Conservation (phyloP, 2,113 vertebrate species). For the Leptobrachium leishanense region DNA sequence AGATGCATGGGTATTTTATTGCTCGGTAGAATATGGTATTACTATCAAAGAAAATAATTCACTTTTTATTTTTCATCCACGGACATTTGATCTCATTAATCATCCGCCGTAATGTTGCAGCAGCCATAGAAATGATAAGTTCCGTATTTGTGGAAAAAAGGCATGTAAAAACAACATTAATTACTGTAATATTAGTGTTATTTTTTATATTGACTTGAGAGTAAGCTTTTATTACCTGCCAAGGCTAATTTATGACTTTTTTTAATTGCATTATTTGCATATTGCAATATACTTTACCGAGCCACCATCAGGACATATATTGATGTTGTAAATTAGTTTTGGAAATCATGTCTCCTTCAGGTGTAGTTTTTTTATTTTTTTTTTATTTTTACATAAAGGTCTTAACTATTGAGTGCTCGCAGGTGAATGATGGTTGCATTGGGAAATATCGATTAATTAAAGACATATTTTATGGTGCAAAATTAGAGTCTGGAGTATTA, state of each 20-base stretch:
- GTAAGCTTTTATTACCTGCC: slow-evolving; percentile 29
- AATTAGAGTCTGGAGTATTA: no score
- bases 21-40: neutral
- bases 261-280: slow-evolving; percentile 42
- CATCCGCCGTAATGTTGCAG: neutral
- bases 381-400: neutral
- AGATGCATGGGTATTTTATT: neutral
- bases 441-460: no score
- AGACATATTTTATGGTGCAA: no score
- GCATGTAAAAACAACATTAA: slow-evolving; percentile 19
- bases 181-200: slow-evolving; percentile 33
- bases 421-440: neutral
- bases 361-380: neutral
- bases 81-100: slow-evolving; percentile 11
- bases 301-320: neutral
- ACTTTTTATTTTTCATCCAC: neutral
- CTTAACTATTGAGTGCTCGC: neutral
- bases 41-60: neutral
- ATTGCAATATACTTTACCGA: slow-evolving; percentile 17
- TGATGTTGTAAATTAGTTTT: slow-evolving; percentile 8
- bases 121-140: slow-evolving; percentile 32
- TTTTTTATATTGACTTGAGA: slow-evolving; percentile 7
- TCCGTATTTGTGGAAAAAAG: slow-evolving; percentile 8
- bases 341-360: neutral
- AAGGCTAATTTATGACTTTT: slow-evolving; percentile 20